Base-by-base conservation (phyloP, 2,797 vertebrate genomes). In the Acanthurus lineatus region DNA sequence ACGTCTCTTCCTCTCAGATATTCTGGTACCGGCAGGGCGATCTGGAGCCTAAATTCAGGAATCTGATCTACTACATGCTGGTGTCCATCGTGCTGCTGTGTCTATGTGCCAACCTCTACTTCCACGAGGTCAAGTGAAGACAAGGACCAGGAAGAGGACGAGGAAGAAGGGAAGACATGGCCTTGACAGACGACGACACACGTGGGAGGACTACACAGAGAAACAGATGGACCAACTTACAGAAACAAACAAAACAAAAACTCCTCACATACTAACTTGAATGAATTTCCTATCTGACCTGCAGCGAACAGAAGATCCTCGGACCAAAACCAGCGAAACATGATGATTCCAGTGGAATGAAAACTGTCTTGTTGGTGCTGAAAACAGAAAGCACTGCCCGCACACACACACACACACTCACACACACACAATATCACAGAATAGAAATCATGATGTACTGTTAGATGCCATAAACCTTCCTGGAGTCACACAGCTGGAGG, bases 81-180 rank as follows among this genome's bases (percentile, higher is more conserved):
- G 97, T 94, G 89, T 98, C 96, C 86, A 96, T 99, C 35, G 90
- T 97, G 92, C 96, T 98, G 96, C 95, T 99, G 92, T 99, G 98
- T 94, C 94, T 99, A 91, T 99, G 98, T 98, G 98, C 98, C 89
- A 99, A 99, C 95, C 93, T 99, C 91, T 99, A 99, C 95, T 99
- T 99, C 95, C 97, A 99, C 68, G 96, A 97, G 54, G 96, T 98
- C 82, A 92, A 76, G 91, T 90, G 83, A 85, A 82, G 90, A 94
- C 48, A 91, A 89, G 91, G 92, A 17, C 0, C 28, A 32, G 28
- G 28, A 32, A 60, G 84, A 89, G 91, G 92, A 17, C 0, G 2
- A 32, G 28, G 28, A 32, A 60, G 84, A 80, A 88, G 80, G 84
- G 86, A 87, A 61, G 75, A 77, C 74, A 84, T 91, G 88, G 88